phyloP scores from a whole-genome alignment of 2,113 vertebrate species.

The Saguinus imperator region DNA sequence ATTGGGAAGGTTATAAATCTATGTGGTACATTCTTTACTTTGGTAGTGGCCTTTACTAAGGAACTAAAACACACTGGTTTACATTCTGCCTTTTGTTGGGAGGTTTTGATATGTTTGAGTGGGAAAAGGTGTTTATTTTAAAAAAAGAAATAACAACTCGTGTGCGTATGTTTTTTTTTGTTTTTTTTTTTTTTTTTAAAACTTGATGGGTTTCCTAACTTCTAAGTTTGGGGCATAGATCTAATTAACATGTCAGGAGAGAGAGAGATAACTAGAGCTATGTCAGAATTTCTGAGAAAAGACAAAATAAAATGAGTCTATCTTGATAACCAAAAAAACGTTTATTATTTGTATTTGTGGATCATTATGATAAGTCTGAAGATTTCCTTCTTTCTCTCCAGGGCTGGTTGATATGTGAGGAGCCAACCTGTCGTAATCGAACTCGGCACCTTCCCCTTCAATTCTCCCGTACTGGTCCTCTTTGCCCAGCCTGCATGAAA shows the following conservation, averaged over 20 bases:
- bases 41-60: not conserved
- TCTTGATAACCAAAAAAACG: not conserved
- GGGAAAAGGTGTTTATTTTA: not conserved
- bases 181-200: not conserved
- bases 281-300: conserved; percentile 37
- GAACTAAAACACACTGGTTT: not conserved
- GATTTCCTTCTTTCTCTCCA: conserved; percentile 72
- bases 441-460: conserved; percentile 91
- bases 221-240: conserved; percentile 10
- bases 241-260: not conserved
- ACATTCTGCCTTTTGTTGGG: not conserved
- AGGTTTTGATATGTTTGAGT: not conserved
- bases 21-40: not conserved
- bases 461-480: conserved; percentile 92
- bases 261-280: not conserved
- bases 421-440: conserved; percentile 92
- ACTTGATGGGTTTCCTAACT: conserved; percentile 25
- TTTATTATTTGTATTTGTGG: conserved; percentile 7
- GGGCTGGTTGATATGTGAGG: conserved; percentile 98
- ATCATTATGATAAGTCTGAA: not conserved
- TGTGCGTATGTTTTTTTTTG: too few species aligned
- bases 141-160: not conserved
- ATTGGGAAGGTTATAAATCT: conserved; percentile 21
- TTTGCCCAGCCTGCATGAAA: conserved; percentile 92
- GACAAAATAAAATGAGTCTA: not conserved